Evolutionary conservation across 2,888 invertebrate species (phyloP).

Genomic region (Trachelus tabidus): DNA sequence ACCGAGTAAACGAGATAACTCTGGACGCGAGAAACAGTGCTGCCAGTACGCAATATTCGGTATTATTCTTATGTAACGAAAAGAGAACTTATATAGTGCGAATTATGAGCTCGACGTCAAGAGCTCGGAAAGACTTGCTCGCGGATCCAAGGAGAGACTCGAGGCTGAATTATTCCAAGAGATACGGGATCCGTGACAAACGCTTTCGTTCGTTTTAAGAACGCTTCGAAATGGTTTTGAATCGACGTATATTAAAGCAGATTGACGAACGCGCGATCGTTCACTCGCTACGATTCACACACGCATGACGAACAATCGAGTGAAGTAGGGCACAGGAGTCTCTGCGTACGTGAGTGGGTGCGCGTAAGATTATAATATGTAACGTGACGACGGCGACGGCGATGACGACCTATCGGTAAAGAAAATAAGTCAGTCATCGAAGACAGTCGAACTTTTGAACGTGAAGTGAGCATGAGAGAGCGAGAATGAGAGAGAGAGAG

Average conservation of each 20-base stretch:
- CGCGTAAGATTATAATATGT: background rate
- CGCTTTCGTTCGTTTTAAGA: background rate
- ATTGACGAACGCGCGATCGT: background rate
- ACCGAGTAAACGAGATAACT: slow-evolving; percentile 20
- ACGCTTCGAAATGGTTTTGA: background rate
- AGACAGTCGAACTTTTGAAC: background rate
- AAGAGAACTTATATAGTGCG: background rate
- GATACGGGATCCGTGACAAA: background rate
- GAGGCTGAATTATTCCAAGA: background rate
- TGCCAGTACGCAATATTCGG: slow-evolving; percentile 56
- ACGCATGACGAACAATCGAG: background rate
- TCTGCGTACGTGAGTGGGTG: background rate
- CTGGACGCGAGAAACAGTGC: slow-evolving; percentile 46
- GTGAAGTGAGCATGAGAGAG: background rate
- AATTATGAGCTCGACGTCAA: background rate
- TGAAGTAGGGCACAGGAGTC: background rate
- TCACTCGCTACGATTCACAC: background rate
- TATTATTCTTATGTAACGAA: slow-evolving; percentile 28
- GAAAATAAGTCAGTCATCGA: background rate
- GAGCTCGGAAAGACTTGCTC: background rate
- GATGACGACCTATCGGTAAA: background rate
- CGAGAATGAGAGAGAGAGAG: background rate
- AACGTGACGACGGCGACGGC: background rate
- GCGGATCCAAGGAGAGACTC: background rate
- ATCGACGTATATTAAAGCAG: background rate